Evolutionary conservation across 2,888 invertebrate genomes (phyloP).

Genomic region (Brachypterus glaber): DNA sequence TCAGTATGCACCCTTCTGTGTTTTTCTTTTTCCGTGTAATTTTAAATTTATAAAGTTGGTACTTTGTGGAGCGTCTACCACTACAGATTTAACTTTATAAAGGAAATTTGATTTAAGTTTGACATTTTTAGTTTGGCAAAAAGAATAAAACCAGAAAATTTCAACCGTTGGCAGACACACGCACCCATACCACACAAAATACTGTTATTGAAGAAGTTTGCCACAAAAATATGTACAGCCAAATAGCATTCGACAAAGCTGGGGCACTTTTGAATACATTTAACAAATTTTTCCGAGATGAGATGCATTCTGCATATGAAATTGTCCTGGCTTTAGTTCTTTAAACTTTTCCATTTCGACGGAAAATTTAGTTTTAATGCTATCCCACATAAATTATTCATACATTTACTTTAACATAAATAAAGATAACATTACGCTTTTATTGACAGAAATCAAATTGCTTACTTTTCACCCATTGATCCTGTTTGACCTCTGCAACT

Average conservation of each 20-base stretch:
- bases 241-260: neutral
- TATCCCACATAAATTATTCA: neutral
- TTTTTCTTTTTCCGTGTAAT: conserved; percentile 22
- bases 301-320: neutral
- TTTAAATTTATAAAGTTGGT: conserved; percentile 26
- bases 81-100: conserved; percentile 23
- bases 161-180: neutral
- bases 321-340: neutral
- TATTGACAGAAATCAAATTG: no score
- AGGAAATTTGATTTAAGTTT: conserved; percentile 28
- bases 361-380: neutral
- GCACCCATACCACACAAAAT: no score
- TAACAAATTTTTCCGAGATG: neutral
- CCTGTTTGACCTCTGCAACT: no score
- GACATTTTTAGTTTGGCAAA: conserved; percentile 17
- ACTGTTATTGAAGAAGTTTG: no score
- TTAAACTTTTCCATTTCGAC: neutral
- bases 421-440: no score
- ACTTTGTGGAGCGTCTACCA: conserved; percentile 18
- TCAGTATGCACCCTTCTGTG: neutral
- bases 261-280: neutral
- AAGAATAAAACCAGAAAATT: neutral
- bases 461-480: no score
- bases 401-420: no score
- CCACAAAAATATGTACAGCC: neutral